Conservation (phyloP, 1,140 invertebrate species). For the Heliconius hewitsoni region DNA sequence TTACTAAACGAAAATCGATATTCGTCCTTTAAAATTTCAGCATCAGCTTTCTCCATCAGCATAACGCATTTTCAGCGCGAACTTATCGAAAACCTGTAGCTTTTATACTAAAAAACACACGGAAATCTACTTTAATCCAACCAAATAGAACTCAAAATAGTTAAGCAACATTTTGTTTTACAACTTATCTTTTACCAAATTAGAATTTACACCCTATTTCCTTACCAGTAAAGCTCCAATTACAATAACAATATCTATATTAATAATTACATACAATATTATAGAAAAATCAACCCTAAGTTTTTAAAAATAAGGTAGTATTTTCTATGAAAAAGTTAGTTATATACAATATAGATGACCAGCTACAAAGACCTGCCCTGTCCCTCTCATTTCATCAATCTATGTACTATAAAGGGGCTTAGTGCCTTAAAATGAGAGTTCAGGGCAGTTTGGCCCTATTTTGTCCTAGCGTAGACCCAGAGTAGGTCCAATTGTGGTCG, state of each 20-base stretch:
- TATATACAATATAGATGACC: constrained; percentile 41
- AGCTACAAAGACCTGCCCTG: constrained; percentile 43
- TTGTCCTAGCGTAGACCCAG: constrained; percentile 39
- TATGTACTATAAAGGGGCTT: constrained; percentile 46
- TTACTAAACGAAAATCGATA: not conserved
- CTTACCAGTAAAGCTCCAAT: constrained; percentile 17
- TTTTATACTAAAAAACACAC: constrained; percentile 44
- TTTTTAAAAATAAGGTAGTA: not conserved
- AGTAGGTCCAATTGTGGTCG: constrained; percentile 51
- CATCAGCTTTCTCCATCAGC: constrained; percentile 28
- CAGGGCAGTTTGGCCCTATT: constrained; percentile 53
- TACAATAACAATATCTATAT: not conserved
- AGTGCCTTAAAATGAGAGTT: constrained; percentile 48
- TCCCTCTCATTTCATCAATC: constrained; percentile 33
- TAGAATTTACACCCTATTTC: constrained; percentile 34
- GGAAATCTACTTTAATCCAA: constrained; percentile 39
- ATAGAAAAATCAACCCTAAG: not conserved
- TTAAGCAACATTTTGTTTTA: not conserved
- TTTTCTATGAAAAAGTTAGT: constrained; percentile 36
- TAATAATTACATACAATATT: not conserved
- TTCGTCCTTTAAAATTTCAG: constrained; percentile 21
- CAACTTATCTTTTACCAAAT: not conserved
- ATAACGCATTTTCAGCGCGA: constrained; percentile 64
- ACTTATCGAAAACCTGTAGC: constrained; percentile 75
- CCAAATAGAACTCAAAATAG: constrained; percentile 7